These are phyloP conservation scores for Mormyrus hasselquistii DNA, from an alignment of 2,797 vertebrate genomes.

Conservation along the genomic window DNA sequence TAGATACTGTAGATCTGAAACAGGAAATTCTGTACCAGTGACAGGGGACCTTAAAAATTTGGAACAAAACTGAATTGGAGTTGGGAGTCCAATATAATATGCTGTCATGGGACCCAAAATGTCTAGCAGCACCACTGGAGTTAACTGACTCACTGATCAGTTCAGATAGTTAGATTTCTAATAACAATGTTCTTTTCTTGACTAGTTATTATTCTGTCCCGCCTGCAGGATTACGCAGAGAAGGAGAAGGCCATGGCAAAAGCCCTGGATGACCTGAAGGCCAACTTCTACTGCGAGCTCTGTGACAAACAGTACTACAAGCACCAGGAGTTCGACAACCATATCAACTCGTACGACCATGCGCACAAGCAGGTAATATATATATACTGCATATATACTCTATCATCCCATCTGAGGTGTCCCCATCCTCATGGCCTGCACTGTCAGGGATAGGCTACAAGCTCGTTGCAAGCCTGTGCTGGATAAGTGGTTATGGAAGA, in stretches of 20 bases:
- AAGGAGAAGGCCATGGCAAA: conserved; percentile 78
- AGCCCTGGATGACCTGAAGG: conserved; percentile 77
- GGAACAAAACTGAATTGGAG: not conserved
- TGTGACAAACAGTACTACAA: conserved; percentile 96
- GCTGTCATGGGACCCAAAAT: not conserved
- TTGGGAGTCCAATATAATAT: not conserved
- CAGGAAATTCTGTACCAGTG: not conserved
- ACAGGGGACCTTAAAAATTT: not conserved
- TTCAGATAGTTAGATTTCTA: not conserved
- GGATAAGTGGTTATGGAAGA: not conserved
- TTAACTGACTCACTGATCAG: not conserved
- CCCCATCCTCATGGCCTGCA: not conserved
- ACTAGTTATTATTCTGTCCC: not conserved
- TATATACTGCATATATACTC: not conserved
- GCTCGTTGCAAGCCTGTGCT: not conserved
- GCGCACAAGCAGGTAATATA: conserved; percentile 60
- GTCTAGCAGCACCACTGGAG: not conserved
- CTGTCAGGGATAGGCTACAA: not conserved
- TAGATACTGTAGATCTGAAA: not conserved
- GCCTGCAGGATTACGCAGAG: conserved; percentile 70
- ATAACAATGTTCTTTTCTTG: not conserved
- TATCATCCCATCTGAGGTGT: not conserved
- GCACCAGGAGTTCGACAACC: conserved; percentile 96
- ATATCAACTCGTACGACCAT: conserved; percentile 97
- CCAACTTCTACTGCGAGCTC: conserved; percentile 90